A percentile compares a stretch with the other conserved stretches of the same genome.
Evolutionary conservation across 2,888 invertebrate species (phyloP).

Genomic region (Machimus atricapillus): DNA sequence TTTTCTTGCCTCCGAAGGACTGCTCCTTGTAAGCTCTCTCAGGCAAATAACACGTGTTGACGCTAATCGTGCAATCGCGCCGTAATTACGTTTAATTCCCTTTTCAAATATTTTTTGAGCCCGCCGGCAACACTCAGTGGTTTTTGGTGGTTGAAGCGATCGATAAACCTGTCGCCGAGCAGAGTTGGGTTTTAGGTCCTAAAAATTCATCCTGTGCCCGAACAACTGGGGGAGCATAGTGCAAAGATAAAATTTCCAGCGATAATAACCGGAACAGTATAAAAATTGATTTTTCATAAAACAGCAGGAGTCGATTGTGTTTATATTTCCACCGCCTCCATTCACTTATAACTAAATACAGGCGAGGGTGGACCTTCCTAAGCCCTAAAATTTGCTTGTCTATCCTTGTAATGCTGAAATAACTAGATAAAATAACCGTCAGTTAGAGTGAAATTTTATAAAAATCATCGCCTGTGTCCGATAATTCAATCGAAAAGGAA

Average conservation of each 20-base stretch:
- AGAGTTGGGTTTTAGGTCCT: background rate
- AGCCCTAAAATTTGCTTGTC: background rate
- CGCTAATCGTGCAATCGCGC: background rate
- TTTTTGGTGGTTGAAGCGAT: background rate
- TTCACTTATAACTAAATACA: background rate
- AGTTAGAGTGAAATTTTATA: background rate
- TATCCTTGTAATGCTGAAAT: background rate
- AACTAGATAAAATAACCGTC: background rate
- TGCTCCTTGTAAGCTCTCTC: background rate
- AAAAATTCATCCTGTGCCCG: background rate
- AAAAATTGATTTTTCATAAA: conserved; percentile 37
- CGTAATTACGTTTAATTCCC: background rate
- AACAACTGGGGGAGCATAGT: background rate
- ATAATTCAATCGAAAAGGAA: no score
- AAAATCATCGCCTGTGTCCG: background rate
- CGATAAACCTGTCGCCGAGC: background rate
- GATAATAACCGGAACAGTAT: background rate
- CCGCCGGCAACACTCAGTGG: background rate
- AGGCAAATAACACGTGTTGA: background rate
- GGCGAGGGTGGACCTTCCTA: background rate
- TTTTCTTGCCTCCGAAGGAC: background rate
- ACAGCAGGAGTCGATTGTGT: background rate
- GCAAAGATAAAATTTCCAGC: conserved; percentile 6
- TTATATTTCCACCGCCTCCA: background rate
- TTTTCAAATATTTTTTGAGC: background rate